Evolutionary conservation across 1,140 invertebrate genomes (phyloP).

Genomic region (Stenopsyche tienmushanensis): DNA sequence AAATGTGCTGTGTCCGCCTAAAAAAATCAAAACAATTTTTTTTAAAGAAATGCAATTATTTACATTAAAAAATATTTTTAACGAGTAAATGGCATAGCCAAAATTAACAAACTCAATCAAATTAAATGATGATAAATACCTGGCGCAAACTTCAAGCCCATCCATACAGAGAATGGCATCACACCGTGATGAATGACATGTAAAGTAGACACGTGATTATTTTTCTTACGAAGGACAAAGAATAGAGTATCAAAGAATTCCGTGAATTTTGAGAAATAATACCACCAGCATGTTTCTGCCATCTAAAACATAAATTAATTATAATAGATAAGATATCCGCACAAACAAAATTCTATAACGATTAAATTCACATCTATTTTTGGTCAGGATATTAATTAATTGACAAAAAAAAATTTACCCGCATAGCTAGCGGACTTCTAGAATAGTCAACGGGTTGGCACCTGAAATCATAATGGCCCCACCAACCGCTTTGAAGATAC

Average conservation of each 20-base stretch:
- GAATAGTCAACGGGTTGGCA: conserved; percentile 95
- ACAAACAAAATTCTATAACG: conserved; percentile 8
- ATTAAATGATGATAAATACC: conserved; percentile 48
- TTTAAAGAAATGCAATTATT: not conserved
- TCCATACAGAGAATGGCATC: conserved; percentile 95
- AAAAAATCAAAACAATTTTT: conserved; percentile 39
- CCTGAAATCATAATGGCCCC: conserved; percentile 83
- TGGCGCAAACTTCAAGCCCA: conserved; percentile 95
- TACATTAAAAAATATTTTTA: not conserved
- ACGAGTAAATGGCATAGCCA: not conserved
- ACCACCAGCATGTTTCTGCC: conserved; percentile 94
- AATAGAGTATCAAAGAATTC: conserved; percentile 96
- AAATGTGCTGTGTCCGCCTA: conserved; percentile 90
- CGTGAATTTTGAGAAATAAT: conserved; percentile 96
- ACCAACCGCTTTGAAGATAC: conserved; percentile 84
- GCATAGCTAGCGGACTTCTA: conserved; percentile 75
- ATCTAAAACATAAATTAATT: conserved; percentile 78
- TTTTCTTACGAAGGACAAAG: conserved; percentile 90
- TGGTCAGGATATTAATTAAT: not conserved
- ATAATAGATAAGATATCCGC: no score
- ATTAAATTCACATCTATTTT: no score
- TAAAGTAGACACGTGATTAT: conserved; percentile 86
- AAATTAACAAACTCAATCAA: not conserved
- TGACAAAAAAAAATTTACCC: conserved; percentile 64
- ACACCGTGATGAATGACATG: conserved; percentile 95